Conservation (phyloP, 2,888 invertebrate species). For the Tipula unca region DNA sequence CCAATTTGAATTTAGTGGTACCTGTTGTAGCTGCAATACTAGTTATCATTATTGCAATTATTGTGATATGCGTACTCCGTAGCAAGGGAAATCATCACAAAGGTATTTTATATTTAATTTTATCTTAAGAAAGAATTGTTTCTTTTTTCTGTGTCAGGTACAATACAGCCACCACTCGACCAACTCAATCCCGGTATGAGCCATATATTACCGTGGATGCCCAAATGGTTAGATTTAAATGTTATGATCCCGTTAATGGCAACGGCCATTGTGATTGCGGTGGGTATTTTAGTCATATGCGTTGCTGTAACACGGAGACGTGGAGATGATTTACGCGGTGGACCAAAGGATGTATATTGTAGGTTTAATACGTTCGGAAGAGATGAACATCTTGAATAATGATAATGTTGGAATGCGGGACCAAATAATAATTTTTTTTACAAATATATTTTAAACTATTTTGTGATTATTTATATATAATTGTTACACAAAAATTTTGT, state of each 20-base stretch:
- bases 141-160: slow-evolving; percentile 50
- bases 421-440: neutral
- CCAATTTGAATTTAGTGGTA: slow-evolving; percentile 87
- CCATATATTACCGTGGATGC: slow-evolving; percentile 64
- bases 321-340: slow-evolving; percentile 70
- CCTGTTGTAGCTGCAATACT: slow-evolving; percentile 86
- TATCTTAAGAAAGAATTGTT: slow-evolving; percentile 34
- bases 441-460: neutral
- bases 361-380: slow-evolving; percentile 44
- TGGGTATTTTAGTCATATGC: slow-evolving; percentile 85
- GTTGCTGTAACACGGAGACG: slow-evolving; percentile 77
- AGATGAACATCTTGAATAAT: neutral
- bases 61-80: slow-evolving; percentile 85
- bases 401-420: neutral
- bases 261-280: slow-evolving; percentile 81
- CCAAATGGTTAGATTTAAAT: slow-evolving; percentile 81
- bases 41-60: slow-evolving; percentile 87
- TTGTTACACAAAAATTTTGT: neutral
- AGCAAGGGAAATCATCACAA: slow-evolving; percentile 77
- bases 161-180: slow-evolving; percentile 68
- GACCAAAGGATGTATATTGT: slow-evolving; percentile 68
- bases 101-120: slow-evolving; percentile 52
- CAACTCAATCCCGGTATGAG: slow-evolving; percentile 41
- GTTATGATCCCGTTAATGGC: slow-evolving; percentile 85
- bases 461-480: neutral